Base-by-base conservation (phyloP, 2,797 vertebrate species). In the Carapus acus region DNA sequence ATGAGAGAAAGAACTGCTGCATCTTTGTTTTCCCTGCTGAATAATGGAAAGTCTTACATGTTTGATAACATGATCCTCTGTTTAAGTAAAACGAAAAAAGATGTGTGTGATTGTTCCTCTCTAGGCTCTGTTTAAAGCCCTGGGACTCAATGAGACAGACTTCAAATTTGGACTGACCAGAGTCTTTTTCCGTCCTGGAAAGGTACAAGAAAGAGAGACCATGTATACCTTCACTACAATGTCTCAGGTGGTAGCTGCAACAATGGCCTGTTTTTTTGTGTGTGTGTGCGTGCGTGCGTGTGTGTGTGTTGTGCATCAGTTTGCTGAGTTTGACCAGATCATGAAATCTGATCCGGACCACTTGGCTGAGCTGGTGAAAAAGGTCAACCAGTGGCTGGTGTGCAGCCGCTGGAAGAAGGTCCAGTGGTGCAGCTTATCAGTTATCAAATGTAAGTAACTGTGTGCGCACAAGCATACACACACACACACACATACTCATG, bases 321-420 rank as follows among this genome's bases (percentile, higher is more conserved):
- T 98, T 88, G 92, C 94, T 52, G 96, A 98, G 78, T 99, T 99
- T 59, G 96, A 99, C 87, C 96, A 98, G 85, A 97, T 99, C 76
- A 97, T 99, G 96, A 98, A 93, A 83, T 99, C 96, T 7, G 96
- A 99, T 72, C 96, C 96, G 0, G 95, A 97, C 51, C 94, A 99
- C 74, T 88, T 99, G 6, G 93, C 94, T n/a, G 90, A 94, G 76
- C 85, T 99, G 69, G 86, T 99, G 65, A 88, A 90, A 69, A 90
- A 91, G 70, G 96, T 99, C 76, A 97, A 98, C 84, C 87, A 91
- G 69, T 99, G 96, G 96, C 82, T 99, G 55, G 59, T 96, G 76
- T 92, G 90, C 83, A 99, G 93, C 79, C 89, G 84, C 31, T 99
- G 96, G 96, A 98, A 97, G 83, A 98, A 99, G 80, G 87, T 94